Percentiles rank a stretch among this genome's conserved stretches.
Evolutionary conservation across 2,888 invertebrate genomes (phyloP).

Genomic region (Torymus texanus): DNA sequence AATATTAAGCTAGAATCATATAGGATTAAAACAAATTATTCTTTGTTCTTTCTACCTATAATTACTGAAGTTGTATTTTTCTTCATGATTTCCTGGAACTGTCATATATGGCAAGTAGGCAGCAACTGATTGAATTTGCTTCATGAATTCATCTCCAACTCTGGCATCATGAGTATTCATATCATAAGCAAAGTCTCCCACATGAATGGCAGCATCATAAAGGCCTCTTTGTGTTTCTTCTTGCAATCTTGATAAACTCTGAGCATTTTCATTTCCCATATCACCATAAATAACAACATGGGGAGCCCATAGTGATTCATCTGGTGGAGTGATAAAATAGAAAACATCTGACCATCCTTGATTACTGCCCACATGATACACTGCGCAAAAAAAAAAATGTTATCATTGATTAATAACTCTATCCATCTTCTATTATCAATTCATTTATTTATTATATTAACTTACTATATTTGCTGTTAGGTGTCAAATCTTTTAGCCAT

Average conservation of each 20-base stretch:
- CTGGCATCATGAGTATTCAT: slow-evolving; percentile 88
- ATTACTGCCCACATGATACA: slow-evolving; percentile 87
- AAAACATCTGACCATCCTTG: slow-evolving; percentile 90
- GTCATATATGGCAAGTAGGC: slow-evolving; percentile 95
- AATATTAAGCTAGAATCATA: slow-evolving; percentile 3
- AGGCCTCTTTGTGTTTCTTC: slow-evolving; percentile 86
- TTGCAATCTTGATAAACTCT: slow-evolving; percentile 89
- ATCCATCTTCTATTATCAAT: too few species aligned
- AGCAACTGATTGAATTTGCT: slow-evolving; percentile 91
- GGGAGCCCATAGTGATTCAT: slow-evolving; percentile 85
- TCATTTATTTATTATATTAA: slow-evolving; percentile 18
- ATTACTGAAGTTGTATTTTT: slow-evolving; percentile 94
- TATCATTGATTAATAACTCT: too few species aligned
- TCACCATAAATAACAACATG: slow-evolving; percentile 93
- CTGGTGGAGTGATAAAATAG: slow-evolving; percentile 84
- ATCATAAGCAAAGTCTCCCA: slow-evolving; percentile 97
- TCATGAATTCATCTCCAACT: slow-evolving; percentile 95
- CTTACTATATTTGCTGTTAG: slow-evolving; percentile 81
- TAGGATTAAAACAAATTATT: slow-evolving; percentile 13
- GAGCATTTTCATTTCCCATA: slow-evolving; percentile 94
- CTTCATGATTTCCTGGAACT: slow-evolving; percentile 94
- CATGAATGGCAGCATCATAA: slow-evolving; percentile 92
- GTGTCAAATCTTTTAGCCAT: slow-evolving; percentile 78
- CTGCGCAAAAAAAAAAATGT: slow-evolving; percentile 73
- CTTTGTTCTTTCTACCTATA: slow-evolving; percentile 77